Conservation (phyloP, 1,140 invertebrate genomes). For the Cydia strobilella region DNA sequence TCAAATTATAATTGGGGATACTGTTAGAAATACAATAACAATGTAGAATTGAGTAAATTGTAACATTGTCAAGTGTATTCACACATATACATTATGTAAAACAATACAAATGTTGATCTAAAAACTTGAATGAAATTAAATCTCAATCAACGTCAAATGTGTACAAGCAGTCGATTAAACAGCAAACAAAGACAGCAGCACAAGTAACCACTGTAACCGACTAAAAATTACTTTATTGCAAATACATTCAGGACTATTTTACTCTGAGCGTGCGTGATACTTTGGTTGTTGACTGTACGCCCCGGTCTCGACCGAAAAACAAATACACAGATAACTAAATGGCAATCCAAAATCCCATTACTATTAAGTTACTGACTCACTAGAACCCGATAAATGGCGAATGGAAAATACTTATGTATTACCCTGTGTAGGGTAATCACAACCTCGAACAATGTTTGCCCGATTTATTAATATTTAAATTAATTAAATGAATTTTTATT, state of each 20-base stretch:
- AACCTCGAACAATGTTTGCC: too few species aligned
- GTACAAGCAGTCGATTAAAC: background rate
- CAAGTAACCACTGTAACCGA: background rate
- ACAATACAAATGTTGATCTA: background rate
- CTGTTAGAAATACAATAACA: too few species aligned
- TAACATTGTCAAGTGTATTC: too few species aligned
- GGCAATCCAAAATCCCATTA: background rate
- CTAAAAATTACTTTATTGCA: background rate
- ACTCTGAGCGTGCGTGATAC: background rate
- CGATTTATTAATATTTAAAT: too few species aligned
- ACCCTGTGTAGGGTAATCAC: background rate
- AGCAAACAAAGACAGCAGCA: background rate
- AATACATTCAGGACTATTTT: background rate
- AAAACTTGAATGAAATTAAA: background rate
- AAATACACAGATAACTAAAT: constrained; percentile 11
- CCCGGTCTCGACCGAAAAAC: background rate
- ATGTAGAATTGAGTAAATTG: too few species aligned
- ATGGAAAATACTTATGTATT: background rate
- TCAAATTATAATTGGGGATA: too few species aligned
- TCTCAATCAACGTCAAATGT: background rate
- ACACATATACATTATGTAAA: background rate
- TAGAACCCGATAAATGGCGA: background rate
- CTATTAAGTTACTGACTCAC: constrained; percentile 1
- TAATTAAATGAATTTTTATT: too few species aligned
- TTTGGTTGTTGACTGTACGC: background rate